Evolutionary conservation across 2,888 invertebrate genomes (phyloP), one percentile per base, ranked within the genome.

Genomic region (Pimpla rufipes): DNA sequence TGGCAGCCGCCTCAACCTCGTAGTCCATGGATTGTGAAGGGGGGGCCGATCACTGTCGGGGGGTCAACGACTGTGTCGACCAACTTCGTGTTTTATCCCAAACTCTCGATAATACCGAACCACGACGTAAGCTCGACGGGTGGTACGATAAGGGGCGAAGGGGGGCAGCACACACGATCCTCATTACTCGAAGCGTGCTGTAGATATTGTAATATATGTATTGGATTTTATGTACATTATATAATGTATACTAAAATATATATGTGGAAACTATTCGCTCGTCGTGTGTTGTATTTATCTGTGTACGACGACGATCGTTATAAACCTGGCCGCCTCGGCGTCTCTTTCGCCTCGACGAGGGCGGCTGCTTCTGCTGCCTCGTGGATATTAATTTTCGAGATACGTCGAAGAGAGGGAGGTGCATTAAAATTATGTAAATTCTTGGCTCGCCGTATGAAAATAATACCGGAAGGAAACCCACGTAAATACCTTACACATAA

Each of bases 141-240:
- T 64, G 68, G 77, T 83, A 57, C 59, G 40, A 59, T 67, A 50
- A 67, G 66, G 80, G 75, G 74, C 84, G 79, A 83, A 86, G 84
- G 80, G 75, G 82, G 70, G 42, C 62, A 68, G 89, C 91, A 90
- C 90, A 92, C 90, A 90, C 91, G 91, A 92, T 90, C 90, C 93
- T 93, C 93, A 92, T 93, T 93, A 92, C 85, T 84, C 45, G 76
- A 81, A 78, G 79, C 64, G 62, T 76, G 73, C 67, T 80, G 62
- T 73, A 68, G 47, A 77, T 64, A 55, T 50, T 79, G 29, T 47
- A 42, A n/a, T 74, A 37, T 67, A 81, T 71, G 66, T 52, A 78
- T 71, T 23, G 40, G 8, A 35, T 71, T 59, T 37, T 71, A 37
- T 52, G 66, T 52, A 47, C 10, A 35, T 71, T 59, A 66, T 52